Conservation (phyloP, 2,113 vertebrate genomes). For the Thunnus maccoyii region DNA sequence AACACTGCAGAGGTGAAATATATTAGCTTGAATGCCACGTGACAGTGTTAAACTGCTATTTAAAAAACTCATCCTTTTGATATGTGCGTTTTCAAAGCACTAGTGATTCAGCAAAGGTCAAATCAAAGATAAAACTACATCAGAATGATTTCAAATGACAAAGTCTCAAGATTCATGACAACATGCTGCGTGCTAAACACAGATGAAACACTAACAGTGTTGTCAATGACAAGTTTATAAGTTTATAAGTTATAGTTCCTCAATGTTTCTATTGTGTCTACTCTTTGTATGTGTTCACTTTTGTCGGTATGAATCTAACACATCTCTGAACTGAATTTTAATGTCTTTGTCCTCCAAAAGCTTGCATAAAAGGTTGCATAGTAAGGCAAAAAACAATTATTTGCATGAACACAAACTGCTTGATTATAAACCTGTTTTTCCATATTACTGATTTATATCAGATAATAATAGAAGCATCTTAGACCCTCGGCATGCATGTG, state of each 20-base stretch:
- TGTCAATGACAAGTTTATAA: background rate
- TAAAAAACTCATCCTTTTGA: background rate
- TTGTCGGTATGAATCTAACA: background rate
- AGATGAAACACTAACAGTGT: background rate
- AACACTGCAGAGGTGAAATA: background rate
- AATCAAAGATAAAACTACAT: background rate
- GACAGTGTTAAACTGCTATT: background rate
- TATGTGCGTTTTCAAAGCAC: background rate
- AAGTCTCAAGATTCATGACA: background rate
- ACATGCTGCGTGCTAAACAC: too few relatives aligned
- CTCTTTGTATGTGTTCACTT: background rate
- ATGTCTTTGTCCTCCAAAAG: background rate
- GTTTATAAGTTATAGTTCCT: background rate
- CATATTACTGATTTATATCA: slow-evolving; percentile 1
- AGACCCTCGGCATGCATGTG: slow-evolving; percentile 9
- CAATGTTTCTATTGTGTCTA: too few relatives aligned
- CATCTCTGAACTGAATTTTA: background rate
- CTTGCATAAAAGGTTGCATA: background rate
- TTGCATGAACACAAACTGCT: background rate
- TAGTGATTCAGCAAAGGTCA: background rate
- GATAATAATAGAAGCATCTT: slow-evolving; percentile 8
- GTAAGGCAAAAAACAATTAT: too few relatives aligned
- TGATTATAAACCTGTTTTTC: background rate
- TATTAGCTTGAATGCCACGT: background rate
- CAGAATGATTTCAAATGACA: background rate